Base-by-base conservation (phyloP, 1,140 invertebrate species). In the Parapsyche elsis region DNA sequence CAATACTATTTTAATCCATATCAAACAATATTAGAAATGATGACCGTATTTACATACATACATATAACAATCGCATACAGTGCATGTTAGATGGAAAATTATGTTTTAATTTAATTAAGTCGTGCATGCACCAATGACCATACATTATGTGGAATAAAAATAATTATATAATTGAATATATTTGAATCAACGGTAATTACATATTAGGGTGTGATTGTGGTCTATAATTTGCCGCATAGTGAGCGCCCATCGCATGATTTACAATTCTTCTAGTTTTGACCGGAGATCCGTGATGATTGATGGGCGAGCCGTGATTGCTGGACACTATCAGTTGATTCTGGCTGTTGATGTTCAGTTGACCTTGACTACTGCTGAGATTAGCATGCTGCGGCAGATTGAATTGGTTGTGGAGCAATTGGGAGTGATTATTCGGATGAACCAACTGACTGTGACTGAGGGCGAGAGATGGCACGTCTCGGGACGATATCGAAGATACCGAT, bases 401-500 rank as follows among this genome's bases (percentile, higher is more conserved):
- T 21, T 61, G 75, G 24, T 67, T 77, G 19, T 77, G 75, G 14
- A 49, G 7, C 12, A 76, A 24, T 30, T 71, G 81, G 0, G 78
- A 45, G 49, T 82, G 81, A 64, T 59, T 78, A 64, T 30, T 71
- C 12, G 67, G 9, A 23, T 59, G 74, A 30, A 10, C 16, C 38
- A 75, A 75, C 53, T 64, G 19, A 16, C 16, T 12, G 75, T 80
- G 78, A 26, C 71, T 64, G 7, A 80, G 74, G 67, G 24, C 2
- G 24, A 23, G 24, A 5, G 44, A 10, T 1, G 70, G n/a, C 64
- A 79, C 12, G 9, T 87, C 87, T 80, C 89, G 87, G 14, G 88
- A 88, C 2, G 91, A 91, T 49, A 89, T 88, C 2, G 93, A 92
- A 1, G 92, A 92, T 5, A 94, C 91, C 16, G 93, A 94, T 86